Evolutionary conservation across 64 coral and sea anemone genomes (phyloP), one percentile per base, ranked within the genome.

Genomic region (Montipora cactus): DNA sequence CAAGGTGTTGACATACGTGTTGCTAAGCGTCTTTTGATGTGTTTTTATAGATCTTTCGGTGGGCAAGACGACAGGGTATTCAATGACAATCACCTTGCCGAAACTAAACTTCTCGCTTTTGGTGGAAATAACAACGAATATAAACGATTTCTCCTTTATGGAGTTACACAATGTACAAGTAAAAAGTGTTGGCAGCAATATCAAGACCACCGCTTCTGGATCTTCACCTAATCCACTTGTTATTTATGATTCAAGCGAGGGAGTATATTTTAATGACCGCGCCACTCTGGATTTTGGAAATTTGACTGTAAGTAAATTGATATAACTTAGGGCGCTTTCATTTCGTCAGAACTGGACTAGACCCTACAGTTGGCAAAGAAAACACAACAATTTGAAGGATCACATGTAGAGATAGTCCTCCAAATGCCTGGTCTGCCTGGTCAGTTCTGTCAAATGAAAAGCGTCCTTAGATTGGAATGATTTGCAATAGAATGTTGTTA

Each of bases 61-160:
- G 18, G 88, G 88, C 28, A 80, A 92, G 19, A 51, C 47, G 6
- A 81, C 92, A 4, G 89, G 95, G 8, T 98, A 96, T 92, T 87
- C 67, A 19, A 87, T 98, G 92, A 94, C 73, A 7, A 96, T 96
- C 51, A 71, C 74, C 47, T 75, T 98, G 84, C 97, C 97, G 0
- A 72, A 95, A 18, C 61, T 98, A 4, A 50, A 94, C 83, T 98
- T 98, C 61, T 79, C 94, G 5, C 79, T 98, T 8, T 37, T 94
- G 11, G 91, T 96, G 0, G 97, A 98, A 61, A 47, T 95, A 16
- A 95, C 81, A 6, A 94, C 97, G 11, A 92, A 89, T 74, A 95
- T 98, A 68, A 98, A 98, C 15, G 97, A 98, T 47, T 98, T 98
- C 16, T 95, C 94, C 10, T 98, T 96, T 70, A 91, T 98, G 97